A percentile compares a stretch with the other conserved stretches of the same genome.
phyloP scores from a whole-genome alignment of 2,113 vertebrate species.

The Psammodynastes pulverulentus region DNA sequence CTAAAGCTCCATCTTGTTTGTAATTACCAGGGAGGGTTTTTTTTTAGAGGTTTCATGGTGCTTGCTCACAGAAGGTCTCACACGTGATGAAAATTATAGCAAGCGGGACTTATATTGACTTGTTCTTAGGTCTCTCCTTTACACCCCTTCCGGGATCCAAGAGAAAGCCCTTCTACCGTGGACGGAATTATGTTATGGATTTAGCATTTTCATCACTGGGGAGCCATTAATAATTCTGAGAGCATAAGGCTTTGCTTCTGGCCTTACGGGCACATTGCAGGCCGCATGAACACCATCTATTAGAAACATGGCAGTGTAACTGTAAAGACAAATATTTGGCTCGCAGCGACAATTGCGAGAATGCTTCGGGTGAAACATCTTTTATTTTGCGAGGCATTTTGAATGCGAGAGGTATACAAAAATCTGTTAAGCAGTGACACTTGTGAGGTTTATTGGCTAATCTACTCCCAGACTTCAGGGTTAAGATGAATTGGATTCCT shows the following conservation, averaged over 20 bases:
- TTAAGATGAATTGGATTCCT: constrained; percentile 51
- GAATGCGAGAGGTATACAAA: constrained; percentile 40
- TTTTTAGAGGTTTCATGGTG: not conserved
- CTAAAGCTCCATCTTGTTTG: not conserved
- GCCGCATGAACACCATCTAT: not conserved
- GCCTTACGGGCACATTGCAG: not conserved
- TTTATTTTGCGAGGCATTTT: constrained; percentile 22
- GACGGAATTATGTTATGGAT: not conserved
- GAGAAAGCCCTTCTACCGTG: not conserved
- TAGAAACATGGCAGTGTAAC: not conserved
- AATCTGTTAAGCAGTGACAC: constrained; percentile 50
- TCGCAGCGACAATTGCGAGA: constrained; percentile 26
- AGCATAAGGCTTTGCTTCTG: constrained; percentile 10
- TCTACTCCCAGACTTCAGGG: constrained; percentile 21
- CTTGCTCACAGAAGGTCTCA: not conserved
- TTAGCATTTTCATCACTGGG: not conserved
- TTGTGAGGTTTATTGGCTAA: constrained; percentile 44
- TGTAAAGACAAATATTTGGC: constrained; percentile 14
- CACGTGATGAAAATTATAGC: not conserved
- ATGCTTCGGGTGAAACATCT: constrained; percentile 25
- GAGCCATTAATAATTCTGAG: constrained; percentile 16
- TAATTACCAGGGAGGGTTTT: not conserved
- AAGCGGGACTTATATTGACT: not conserved
- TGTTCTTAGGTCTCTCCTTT: not conserved
- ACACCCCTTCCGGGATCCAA: not conserved